Conservation (phyloP, 2,113 vertebrate species). For the Dipodomys ordii region DNA sequence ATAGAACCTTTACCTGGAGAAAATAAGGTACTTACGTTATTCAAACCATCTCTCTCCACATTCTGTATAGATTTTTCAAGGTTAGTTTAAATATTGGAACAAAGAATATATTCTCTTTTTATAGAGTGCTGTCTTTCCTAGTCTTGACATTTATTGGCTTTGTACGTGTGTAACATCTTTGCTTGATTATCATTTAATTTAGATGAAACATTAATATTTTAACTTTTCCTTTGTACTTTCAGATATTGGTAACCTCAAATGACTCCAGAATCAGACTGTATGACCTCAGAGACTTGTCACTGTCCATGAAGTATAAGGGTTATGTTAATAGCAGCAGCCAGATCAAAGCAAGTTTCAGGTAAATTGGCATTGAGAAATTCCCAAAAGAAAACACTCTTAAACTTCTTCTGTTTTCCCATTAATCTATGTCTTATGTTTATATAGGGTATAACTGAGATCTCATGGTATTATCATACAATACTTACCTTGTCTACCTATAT, state of each 20-base stretch:
- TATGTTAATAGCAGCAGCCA: conserved; percentile 99
- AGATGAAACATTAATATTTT: conserved; percentile 51
- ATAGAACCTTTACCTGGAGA: conserved; percentile 99
- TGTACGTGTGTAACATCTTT: background rate
- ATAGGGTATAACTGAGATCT: background rate
- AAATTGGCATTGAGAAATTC: conserved; percentile 68
- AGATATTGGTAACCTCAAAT: conserved; percentile 99
- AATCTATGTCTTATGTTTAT: background rate
- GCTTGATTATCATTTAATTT: conserved; percentile 33
- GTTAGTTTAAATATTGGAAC: conserved; percentile 36
- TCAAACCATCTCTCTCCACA: conserved; percentile 32
- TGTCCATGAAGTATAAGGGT: conserved; percentile 99
- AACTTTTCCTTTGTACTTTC: conserved; percentile 64
- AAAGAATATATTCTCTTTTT: conserved; percentile 50
- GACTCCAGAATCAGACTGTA: conserved; percentile 98
- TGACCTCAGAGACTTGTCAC: conserved; percentile 96
- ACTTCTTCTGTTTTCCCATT: conserved; percentile 4
- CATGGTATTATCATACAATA: background rate
- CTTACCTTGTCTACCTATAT: background rate
- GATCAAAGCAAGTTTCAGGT: conserved; percentile 99
- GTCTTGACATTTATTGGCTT: conserved; percentile 31
- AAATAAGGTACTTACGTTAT: conserved; percentile 92
- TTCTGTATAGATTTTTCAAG: conserved; percentile 13
- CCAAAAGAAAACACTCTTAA: background rate
- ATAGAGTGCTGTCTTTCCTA: conserved; percentile 41